Evolutionary conservation across 2,113 vertebrate genomes (phyloP).

Genomic region (Indicator indicator): DNA sequence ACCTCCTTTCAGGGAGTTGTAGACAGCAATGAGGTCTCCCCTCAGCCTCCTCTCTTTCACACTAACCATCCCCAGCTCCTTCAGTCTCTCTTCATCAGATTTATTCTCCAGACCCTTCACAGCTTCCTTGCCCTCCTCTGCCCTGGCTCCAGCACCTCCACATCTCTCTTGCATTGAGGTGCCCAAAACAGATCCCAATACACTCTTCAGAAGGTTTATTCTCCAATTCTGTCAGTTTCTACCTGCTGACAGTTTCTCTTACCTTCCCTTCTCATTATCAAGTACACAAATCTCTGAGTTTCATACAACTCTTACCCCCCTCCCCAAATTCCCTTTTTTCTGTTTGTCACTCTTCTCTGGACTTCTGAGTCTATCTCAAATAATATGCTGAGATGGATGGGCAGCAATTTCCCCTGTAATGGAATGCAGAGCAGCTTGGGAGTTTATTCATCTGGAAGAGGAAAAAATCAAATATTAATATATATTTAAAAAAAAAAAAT

Average conservation of each 20-base stretch:
- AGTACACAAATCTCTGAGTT: neutral
- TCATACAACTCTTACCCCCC: neutral
- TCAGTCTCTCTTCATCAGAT: no score
- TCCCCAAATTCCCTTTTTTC: neutral
- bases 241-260: neutral
- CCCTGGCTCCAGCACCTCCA: no score
- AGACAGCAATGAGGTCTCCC: no score
- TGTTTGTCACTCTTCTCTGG: neutral
- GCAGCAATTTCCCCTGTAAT: slow-evolving; percentile 42
- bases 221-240: neutral
- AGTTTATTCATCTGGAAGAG: slow-evolving; percentile 33
- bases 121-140: no score
- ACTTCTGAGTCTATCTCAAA: slow-evolving; percentile 25
- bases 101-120: no score
- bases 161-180: no score
- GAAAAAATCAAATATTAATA: neutral
- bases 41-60: no score
- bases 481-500: neutral
- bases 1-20: no score
- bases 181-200: no score
- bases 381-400: slow-evolving; percentile 31
- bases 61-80: no score
- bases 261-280: neutral
- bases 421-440: slow-evolving; percentile 28
- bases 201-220: no score